Evolutionary conservation across 2,113 vertebrate species (phyloP), one percentile per base, ranked within the genome.

Genomic region (Rattus norvegicus): DNA sequence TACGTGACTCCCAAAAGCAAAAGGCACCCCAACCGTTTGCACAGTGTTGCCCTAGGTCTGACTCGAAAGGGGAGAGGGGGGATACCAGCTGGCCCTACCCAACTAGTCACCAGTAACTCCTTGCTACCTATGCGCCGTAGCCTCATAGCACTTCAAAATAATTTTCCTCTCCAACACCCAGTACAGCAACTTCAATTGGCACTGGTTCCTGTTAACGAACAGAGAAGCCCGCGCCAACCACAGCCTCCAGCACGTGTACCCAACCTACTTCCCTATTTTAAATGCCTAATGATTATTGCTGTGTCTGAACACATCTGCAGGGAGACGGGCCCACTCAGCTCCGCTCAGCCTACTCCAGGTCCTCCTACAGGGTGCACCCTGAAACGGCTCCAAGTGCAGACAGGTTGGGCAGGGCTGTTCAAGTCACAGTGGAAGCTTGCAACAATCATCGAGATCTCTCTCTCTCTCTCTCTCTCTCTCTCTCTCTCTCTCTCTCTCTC

Each of bases 321-420:
- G 98, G 97, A 98, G 92, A 84, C 77, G 88, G 98, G 98, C 98
- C 97, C 8, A 4, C 94, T 93, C 97, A 96, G 95, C 97, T 97
- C 98, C 98, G 98, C 97, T 92, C 87, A 97, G 95, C 98, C 98
- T 93, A 95, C 97, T 96, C 96, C 98, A 98, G 98, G 99, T 99
- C 98, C 96, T 98, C 94, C 97, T 98, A 97, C 91, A 91, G 93
- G 20, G 98, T 98, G 98, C 94, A 92, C 96, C 93, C 96, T 4
- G 93, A 1, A 70, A 98, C 96, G 47, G 1, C 96, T 98, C 98
- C 98, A 98, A 98, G 98, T 95, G 97, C 96, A 98, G 98, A 97
- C 98, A 98, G 96, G 98, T 99, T 98, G 98, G 98, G 99, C 98
- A 97, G 98, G 94, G 54, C 91, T 97, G 97, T 98, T 98, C 98